Percentiles rank a stretch among this genome's conserved stretches.
phyloP scores from a whole-genome alignment of 2,797 vertebrate genomes.

The Hydrophis major region DNA sequence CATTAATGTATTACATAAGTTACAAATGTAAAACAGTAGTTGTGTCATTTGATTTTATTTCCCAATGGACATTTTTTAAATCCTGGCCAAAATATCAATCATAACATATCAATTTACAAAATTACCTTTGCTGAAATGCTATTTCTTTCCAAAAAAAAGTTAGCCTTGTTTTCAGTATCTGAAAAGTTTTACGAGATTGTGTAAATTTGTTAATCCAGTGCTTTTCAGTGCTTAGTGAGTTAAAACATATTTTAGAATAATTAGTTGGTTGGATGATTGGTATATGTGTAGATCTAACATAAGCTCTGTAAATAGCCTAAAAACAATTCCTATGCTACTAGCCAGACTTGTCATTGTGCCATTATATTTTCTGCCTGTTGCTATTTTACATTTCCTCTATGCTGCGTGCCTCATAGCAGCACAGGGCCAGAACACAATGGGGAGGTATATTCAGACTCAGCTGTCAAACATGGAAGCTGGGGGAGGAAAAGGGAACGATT shows the following conservation, averaged over 20 bases:
- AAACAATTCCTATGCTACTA: constrained; percentile 1
- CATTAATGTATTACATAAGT: not conserved
- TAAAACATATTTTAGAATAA: not conserved
- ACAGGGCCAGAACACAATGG: constrained; percentile 1
- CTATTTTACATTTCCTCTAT: not conserved
- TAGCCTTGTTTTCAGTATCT: not conserved
- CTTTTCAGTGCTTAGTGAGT: not conserved
- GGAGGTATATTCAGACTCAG: not conserved
- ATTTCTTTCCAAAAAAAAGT: not conserved
- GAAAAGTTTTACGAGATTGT: not conserved
- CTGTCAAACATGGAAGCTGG: constrained; percentile 1
- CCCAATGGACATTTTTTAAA: not conserved
- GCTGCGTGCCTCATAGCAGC: not conserved
- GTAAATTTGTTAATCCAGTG: not conserved
- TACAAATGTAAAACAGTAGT: not conserved
- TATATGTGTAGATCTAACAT: not conserved
- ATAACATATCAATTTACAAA: not conserved
- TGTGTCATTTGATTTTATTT: not conserved
- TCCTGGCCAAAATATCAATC: not conserved
- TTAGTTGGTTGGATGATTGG: not conserved
- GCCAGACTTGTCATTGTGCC: not conserved
- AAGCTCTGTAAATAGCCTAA: not conserved
- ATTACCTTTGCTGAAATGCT: not conserved
- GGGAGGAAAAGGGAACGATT: not conserved
- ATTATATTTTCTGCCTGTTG: not conserved